Conservation (phyloP, 2,888 invertebrate genomes). For the Catocala nupta region DNA sequence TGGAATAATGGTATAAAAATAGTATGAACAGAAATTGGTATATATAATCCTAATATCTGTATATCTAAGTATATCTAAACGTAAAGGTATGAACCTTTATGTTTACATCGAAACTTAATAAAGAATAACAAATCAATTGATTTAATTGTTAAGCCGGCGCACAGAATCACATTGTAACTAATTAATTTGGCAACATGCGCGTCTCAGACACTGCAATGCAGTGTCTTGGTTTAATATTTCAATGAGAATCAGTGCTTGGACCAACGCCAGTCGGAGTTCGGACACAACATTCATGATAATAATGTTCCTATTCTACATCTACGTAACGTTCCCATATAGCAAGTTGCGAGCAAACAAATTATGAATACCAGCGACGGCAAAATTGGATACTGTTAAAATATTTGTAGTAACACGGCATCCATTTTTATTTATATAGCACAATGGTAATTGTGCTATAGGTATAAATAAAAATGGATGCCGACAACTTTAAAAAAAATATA, state of each 20-base stretch:
- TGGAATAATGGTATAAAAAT: no score
- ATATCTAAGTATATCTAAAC: no score
- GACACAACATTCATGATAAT: constrained; percentile 54
- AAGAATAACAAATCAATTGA: background rate
- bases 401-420: constrained; percentile 15
- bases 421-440: constrained; percentile 24
- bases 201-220: constrained; percentile 78
- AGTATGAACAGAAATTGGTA: no score
- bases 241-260: constrained; percentile 83
- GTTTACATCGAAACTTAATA: no score
- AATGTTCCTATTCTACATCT: constrained; percentile 42
- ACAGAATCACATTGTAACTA: constrained; percentile 41
- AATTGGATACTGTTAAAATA: constrained; percentile 8
- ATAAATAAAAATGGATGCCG: no score
- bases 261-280: constrained; percentile 70
- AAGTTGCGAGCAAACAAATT: constrained; percentile 32
- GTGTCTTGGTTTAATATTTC: constrained; percentile 86
- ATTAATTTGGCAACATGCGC: constrained; percentile 68
- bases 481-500: no score
- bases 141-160: background rate
- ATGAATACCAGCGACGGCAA: constrained; percentile 17
- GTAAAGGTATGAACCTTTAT: no score
- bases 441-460: no score
- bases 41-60: no score
- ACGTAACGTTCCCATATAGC: constrained; percentile 16